Base-by-base conservation (phyloP, 1,140 invertebrate genomes). In the Octopus sinensis region DNA sequence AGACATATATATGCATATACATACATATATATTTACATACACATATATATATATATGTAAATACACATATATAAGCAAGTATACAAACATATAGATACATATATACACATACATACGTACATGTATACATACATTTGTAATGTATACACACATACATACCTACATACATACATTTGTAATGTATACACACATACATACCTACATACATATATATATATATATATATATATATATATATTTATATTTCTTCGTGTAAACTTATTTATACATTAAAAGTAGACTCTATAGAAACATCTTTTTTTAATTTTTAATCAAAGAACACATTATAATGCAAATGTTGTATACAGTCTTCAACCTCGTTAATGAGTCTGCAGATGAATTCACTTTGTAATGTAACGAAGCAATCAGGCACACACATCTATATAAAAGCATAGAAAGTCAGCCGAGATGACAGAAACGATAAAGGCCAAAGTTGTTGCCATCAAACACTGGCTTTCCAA, bases 301-400 rank as follows among this genome's bases (percentile, higher is more conserved):
- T 43, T 2, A 13, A 13, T 71, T 71, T 23, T 71, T 12, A 71
- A 23, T 71, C 12, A 71, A 71, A 71, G n/a, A 71, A 71, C 12
- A 13, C n/a, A 12, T 13, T 71, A 71, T 71, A 71, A 71, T 71
- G 12, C 12, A 71, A 13, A 13, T 71, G 12, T 71, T 71, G 12
- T 71, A 13, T 13, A 71, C 56, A 30, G 13, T 82, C 54, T 75
- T 76, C 75, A 75, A 76, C 77, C 51, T 82, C n/a, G n/a, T 53
- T 80, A 78, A 82, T 13, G 51, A n/a, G 53, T 73, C 56, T 30
- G 62, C 56, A 43, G 71, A 53, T 73, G 30, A 43, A 43, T 43
- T 43, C 30, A 43, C 30, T 43, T 43, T 43, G 30, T 43, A 43
- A 43, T 43, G 30, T 43, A 43, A 43, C 30, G 30, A 43, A 43